Percentiles rank a stretch among this genome's conserved stretches.
phyloP scores from a whole-genome alignment of 2,113 vertebrate genomes.

The Campylomormyrus numenius region DNA sequence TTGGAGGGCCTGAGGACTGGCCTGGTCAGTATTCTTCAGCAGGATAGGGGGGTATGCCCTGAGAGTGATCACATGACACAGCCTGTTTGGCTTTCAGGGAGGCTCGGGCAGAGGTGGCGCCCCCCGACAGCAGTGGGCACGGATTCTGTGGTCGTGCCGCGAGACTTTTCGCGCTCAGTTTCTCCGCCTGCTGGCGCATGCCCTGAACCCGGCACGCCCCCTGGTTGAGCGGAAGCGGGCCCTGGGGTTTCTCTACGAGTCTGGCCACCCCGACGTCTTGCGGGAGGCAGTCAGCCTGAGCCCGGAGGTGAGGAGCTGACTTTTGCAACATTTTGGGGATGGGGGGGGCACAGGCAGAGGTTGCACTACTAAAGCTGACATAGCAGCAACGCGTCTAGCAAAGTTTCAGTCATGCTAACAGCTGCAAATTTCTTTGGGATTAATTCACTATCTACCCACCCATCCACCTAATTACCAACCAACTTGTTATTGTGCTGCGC shows the following conservation, averaged over 20 bases:
- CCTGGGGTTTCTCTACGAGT: conserved; percentile 73
- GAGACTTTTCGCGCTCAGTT: conserved; percentile 83
- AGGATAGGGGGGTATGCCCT: background rate
- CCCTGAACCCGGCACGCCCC: conserved; percentile 66
- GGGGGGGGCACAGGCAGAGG: background rate
- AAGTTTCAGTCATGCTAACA: background rate
- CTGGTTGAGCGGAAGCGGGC: conserved; percentile 73
- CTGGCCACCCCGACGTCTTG: conserved; percentile 79
- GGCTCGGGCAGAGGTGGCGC: conserved; percentile 59
- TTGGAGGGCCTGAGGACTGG: conserved; percentile 80
- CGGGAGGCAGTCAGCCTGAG: conserved; percentile 80
- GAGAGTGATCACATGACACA: background rate
- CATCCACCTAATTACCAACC: background rate
- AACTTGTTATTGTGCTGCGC: background rate
- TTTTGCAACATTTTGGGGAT: background rate
- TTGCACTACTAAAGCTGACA: background rate
- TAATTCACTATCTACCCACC: background rate
- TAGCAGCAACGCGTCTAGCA: background rate
- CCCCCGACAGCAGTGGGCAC: conserved; percentile 78
- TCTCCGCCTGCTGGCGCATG: conserved; percentile 81
- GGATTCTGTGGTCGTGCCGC: conserved; percentile 79
- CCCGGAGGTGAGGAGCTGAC: conserved; percentile 67
- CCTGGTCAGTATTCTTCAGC: conserved; percentile 61
- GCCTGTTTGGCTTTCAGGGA: conserved; percentile 43
- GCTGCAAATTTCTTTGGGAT: background rate